Conservation (phyloP, 2,113 vertebrate genomes). For the Mirza zaza region DNA sequence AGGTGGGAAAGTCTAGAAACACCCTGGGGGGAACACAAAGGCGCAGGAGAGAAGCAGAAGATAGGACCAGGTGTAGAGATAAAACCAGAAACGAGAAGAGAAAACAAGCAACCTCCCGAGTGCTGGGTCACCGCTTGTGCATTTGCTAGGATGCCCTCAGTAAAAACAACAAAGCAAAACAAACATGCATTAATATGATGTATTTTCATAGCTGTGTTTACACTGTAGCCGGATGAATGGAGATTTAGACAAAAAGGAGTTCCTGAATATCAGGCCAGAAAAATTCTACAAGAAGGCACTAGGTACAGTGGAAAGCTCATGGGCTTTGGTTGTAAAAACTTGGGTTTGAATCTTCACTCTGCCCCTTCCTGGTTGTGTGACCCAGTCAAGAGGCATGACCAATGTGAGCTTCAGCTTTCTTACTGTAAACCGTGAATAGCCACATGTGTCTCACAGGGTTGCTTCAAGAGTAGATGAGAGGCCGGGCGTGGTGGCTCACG, state of each 20-base stretch:
- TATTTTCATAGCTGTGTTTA: slow-evolving; percentile 55
- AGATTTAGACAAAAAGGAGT: background rate
- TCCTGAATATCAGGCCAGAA: background rate
- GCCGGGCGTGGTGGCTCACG: no score
- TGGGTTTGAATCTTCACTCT: background rate
- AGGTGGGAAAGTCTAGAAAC: slow-evolving; percentile 58
- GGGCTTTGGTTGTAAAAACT: background rate
- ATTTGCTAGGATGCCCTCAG: background rate
- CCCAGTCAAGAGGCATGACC: no score
- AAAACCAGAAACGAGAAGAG: background rate
- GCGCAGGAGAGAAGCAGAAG: background rate
- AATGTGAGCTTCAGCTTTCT: background rate
- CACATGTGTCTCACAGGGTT: background rate
- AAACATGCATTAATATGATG: background rate
- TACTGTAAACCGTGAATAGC: background rate
- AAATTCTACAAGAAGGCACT: background rate
- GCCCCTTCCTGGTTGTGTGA: background rate
- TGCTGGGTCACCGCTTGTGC: background rate
- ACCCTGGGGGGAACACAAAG: slow-evolving; percentile 34
- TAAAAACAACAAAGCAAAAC: slow-evolving; percentile 14
- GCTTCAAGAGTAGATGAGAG: background rate
- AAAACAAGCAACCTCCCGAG: background rate
- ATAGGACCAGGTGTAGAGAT: background rate
- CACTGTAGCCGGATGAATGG: background rate
- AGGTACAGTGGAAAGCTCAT: accelerated